Percentiles rank a stretch among this genome's conserved stretches.
Evolutionary conservation across 2,797 vertebrate species (phyloP).

Genomic region (Perdix hodgsoniae): DNA sequence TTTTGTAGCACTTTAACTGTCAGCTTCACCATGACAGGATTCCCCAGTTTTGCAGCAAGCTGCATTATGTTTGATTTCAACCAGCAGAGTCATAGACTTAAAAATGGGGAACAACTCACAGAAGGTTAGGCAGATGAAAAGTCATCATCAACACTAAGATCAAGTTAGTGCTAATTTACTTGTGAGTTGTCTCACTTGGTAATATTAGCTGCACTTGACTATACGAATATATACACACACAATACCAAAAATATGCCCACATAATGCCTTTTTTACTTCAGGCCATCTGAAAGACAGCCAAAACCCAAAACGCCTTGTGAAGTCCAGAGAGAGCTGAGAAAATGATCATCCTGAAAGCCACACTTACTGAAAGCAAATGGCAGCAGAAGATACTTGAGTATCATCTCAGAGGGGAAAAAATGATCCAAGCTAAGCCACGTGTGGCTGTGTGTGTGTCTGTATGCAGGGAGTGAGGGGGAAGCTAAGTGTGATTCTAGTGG

Average conservation of each 20-base stretch:
- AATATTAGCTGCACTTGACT: neutral
- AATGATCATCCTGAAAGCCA: neutral
- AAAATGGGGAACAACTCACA: neutral
- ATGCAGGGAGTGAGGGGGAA: neutral
- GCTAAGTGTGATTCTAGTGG: neutral
- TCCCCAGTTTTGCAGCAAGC: neutral
- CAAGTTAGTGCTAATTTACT: neutral
- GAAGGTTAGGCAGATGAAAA: neutral
- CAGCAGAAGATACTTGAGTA: neutral
- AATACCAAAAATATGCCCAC: neutral
- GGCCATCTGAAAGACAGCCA: neutral
- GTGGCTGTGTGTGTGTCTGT: rapidly evolving
- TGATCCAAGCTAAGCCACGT: neutral
- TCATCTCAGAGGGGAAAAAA: neutral
- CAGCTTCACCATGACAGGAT: neutral
- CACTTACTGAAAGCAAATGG: rapidly evolving
- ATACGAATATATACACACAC: neutral
- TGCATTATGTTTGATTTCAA: neutral
- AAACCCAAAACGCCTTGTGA: neutral
- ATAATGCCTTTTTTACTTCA: neutral
- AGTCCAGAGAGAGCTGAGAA: neutral
- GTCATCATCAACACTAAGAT: neutral
- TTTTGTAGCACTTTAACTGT: neutral
- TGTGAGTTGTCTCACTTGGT: neutral
- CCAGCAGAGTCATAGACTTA: neutral